phyloP scores from a whole-genome alignment of 92 coral and sea anemone genomes.

The Zoanthus solanderi region DNA sequence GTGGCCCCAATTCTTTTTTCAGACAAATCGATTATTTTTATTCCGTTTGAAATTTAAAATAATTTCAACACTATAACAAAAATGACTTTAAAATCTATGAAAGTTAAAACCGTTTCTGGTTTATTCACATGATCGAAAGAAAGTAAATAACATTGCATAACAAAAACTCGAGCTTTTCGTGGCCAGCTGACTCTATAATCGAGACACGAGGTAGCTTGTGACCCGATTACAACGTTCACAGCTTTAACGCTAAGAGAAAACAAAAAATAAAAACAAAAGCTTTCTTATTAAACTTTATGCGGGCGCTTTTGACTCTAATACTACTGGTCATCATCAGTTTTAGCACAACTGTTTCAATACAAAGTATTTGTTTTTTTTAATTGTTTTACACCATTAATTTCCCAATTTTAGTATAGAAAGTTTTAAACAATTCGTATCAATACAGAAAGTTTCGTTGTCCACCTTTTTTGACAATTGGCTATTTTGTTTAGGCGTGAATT shows the following conservation, averaged over 20 bases:
- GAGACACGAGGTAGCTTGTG: not conserved
- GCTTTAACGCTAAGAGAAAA: not conserved
- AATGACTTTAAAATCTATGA: not conserved
- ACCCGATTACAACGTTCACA: slow-evolving; percentile 13
- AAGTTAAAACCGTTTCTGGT: not conserved
- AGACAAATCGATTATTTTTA: no score
- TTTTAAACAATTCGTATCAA: not conserved
- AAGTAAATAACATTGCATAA: not conserved
- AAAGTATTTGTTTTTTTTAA: not conserved
- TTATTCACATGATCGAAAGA: not conserved
- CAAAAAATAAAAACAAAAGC: no score
- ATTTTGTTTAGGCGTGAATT: slow-evolving; percentile 13
- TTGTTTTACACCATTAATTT: slow-evolving; percentile 1
- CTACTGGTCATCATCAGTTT: no score
- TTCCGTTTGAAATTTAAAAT: no score
- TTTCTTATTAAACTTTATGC: no score
- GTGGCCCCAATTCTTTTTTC: no score
- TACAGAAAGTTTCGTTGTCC: not conserved
- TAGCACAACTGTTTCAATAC: not conserved
- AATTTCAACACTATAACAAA: no score
- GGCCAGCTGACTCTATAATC: not conserved
- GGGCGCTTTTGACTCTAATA: no score
- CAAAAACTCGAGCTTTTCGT: not conserved
- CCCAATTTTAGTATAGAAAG: not conserved
- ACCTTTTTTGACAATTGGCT: slow-evolving; percentile 12